These are phyloP conservation scores for Rhea americana DNA, from an alignment of 2,113 vertebrate genomes.

Conservation along the genomic window DNA sequence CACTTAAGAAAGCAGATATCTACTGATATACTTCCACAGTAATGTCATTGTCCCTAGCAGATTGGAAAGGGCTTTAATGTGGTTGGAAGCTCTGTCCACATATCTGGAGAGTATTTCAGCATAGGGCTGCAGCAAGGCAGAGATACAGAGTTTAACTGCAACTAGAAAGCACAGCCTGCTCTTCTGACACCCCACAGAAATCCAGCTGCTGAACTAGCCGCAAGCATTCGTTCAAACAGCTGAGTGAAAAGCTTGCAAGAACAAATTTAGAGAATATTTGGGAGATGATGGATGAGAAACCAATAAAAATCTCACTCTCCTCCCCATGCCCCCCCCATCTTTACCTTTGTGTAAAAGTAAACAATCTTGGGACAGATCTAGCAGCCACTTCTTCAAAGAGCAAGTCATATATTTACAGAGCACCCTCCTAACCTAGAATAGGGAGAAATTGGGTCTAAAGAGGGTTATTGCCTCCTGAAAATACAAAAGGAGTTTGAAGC, in stretches of 20 bases:
- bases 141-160: background rate
- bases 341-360: background rate
- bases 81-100: background rate
- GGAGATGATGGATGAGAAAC: background rate
- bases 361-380: background rate
- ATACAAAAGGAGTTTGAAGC: background rate
- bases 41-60: background rate
- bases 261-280: background rate
- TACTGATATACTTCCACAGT: background rate
- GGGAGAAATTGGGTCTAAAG: background rate
- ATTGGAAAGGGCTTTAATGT: background rate
- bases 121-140: background rate
- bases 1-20: background rate
- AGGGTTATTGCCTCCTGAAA: background rate
- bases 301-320: background rate
- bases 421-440: background rate
- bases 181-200: background rate
- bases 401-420: background rate
- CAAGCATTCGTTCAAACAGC: background rate
- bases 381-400: background rate
- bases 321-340: too few species aligned
- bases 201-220: background rate
- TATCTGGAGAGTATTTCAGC: background rate
- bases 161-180: background rate
- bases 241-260: background rate